Evolutionary conservation across 2,113 vertebrate genomes (phyloP), one percentile per base, ranked within the genome.

Genomic region (Labrus mixtus): DNA sequence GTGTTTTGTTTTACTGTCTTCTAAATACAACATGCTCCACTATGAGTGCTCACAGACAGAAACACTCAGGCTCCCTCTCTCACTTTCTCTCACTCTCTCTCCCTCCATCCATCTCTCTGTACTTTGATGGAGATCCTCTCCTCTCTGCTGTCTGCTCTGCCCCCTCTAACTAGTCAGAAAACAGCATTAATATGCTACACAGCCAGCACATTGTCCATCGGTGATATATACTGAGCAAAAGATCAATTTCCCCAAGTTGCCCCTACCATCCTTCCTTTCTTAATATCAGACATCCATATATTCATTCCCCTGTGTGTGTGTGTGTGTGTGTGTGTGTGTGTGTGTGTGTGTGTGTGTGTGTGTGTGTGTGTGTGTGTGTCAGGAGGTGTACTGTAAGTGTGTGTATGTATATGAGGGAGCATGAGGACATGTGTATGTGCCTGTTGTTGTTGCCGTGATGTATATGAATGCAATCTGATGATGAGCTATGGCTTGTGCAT

Each of bases 401-500:
- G 16, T 17, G 15, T 51, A 23, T 51, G 73, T 25, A 64, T 60
- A 39, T 56, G 56, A 61, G 33, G 45, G 68, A 63, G 48, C n/a
- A 61, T 66, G 56, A 17, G 54, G 29, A 65, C 20, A 59, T 15
- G 59, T 58, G 51, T 33, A 39, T 33, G 56, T 73, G 68, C 76
- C 60, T 80, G 72, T 68, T 66, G 71, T 20, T 58, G 69, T 65
- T 66, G 66, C 59, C 54, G 73, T 87, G 91, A 92, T 73, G 60
- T 83, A 89, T 84, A 81, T 79, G 81, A 89, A 87, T 85, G 84
- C 78, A 88, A 87, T 93, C 88, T 85, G 88, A 91, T 89, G 83
- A 93, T 90, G 90, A 93, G 90, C 81, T 87, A 87, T 83, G 82
- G 84, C 69, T 79, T 64, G 60, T 78, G 84, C 78, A 88, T 74